These are phyloP conservation scores for Sinelater perroti DNA, from an alignment of 2,888 invertebrate species.

Conservation along the genomic window DNA sequence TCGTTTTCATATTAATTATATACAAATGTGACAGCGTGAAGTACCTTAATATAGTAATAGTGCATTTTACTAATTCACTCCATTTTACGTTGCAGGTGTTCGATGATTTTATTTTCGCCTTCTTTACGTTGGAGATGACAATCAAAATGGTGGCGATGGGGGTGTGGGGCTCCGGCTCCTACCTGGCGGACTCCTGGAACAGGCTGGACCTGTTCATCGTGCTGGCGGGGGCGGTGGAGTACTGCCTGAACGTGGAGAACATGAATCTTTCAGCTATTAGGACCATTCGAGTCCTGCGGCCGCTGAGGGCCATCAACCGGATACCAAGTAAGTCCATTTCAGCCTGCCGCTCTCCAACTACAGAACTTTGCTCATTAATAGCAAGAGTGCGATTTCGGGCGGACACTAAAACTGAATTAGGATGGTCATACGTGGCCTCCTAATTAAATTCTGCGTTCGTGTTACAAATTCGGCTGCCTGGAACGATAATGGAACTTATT, in stretches of 20 bases:
- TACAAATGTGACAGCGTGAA: too few species aligned
- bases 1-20: too few species aligned
- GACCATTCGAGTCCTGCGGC: slow-evolving; percentile 96
- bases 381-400: too few species aligned
- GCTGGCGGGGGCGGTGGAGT: slow-evolving; percentile 90
- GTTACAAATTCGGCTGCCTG: too few species aligned
- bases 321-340: slow-evolving; percentile 91
- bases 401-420: too few species aligned
- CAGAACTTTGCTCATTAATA: too few species aligned
- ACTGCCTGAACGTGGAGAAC: slow-evolving; percentile 94
- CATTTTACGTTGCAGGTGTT: slow-evolving; percentile 75
- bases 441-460: too few species aligned
- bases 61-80: slow-evolving; percentile 27
- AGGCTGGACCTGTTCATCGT: slow-evolving; percentile 98
- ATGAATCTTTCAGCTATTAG: slow-evolving; percentile 98
- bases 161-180: slow-evolving; percentile 90
- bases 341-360: too few species aligned
- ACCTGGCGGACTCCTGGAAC: slow-evolving; percentile 99
- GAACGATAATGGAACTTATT: too few species aligned
- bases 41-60: too few species aligned
- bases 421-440: too few species aligned
- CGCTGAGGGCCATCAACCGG: slow-evolving; percentile 97
- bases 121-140: slow-evolving; percentile 97
- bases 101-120: slow-evolving; percentile 98
- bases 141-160: slow-evolving; percentile 99